Evolutionary conservation across 2,113 vertebrate genomes (phyloP), one percentile per base, ranked within the genome.

Genomic region (Clarias magur): DNA sequence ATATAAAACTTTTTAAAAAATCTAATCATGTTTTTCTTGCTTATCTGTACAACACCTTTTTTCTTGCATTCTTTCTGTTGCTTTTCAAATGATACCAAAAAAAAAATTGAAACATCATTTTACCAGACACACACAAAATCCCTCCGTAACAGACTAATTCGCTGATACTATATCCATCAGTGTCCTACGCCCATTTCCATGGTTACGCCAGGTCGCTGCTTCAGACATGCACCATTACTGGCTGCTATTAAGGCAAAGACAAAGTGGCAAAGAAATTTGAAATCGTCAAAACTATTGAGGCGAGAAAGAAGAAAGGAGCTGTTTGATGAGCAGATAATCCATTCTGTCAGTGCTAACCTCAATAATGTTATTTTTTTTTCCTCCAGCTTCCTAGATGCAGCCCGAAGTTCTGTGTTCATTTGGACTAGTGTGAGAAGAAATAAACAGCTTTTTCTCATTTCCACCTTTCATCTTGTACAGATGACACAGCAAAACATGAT

Each of bases 221-320:
- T 59, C 82, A 84, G 82, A 72, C 82, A 84, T 59, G 82, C 82
- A 34, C 53, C 82, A 84, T 84, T 84, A 84, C 82, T 84, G 67
- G 82, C 82, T 84, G 82, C 82, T 84, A 84, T 83, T 70, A 83
- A n/a, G n/a, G 12, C 42, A 23, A 82, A 48, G 59, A 67, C 67
- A 38, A 67, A 82, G 81, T 21, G 25, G 81, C 60, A 67, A 70
- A 83, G 65, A 70, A 70, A 83, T 68, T 83, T 53, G 25, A 70
- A 83, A 83, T 70, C 65, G 48, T 83, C 42, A 57, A 84, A 84
- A 57, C 53, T 54, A 38, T 57, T 5, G 65, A 59, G 67, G 53
- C 27, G 54, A 59, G 53, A 84, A 84, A 34, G 82, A n/a, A 68
- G n/a, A 54, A 83, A 54, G 10, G 82, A 82, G 80, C 42, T 23